Percentiles rank a stretch among this genome's conserved stretches.
Evolutionary conservation across 2,888 invertebrate genomes (phyloP).

Genomic region (Agrochola lota): DNA sequence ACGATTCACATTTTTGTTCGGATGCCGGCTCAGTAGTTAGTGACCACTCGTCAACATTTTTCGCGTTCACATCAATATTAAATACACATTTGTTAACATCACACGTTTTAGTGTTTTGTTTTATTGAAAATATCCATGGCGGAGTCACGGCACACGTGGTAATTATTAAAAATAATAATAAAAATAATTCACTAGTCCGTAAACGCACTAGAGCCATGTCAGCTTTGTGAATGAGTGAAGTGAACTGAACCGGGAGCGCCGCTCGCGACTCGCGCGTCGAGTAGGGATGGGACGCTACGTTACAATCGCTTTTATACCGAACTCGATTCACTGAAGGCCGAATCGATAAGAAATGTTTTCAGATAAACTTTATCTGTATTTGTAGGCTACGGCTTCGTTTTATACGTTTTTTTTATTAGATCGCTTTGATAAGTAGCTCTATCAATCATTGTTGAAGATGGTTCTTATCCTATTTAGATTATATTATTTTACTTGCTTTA

Average conservation of each 20-base stretch:
- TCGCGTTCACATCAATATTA: constrained; percentile 79
- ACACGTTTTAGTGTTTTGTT: constrained; percentile 78
- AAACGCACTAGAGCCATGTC: constrained; percentile 81
- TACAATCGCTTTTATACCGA: constrained; percentile 65
- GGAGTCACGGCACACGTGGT: constrained; percentile 79
- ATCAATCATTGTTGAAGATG: constrained; percentile 66
- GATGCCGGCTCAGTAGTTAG: constrained; percentile 79
- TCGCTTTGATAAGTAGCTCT: constrained; percentile 49
- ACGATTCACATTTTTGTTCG: constrained; percentile 69
- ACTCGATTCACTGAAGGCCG: constrained; percentile 59
- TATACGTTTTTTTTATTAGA: constrained; percentile 57
- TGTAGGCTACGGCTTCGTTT: constrained; percentile 55
- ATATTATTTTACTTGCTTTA: constrained; percentile 11
- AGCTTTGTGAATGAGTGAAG: constrained; percentile 65
- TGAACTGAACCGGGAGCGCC: constrained; percentile 58
- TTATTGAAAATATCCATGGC: constrained; percentile 86
- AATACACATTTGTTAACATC: constrained; percentile 79
- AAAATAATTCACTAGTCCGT: constrained; percentile 87
- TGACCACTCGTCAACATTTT: constrained; percentile 79
- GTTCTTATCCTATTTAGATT: constrained; percentile 51
- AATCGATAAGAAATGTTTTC: constrained; percentile 63
- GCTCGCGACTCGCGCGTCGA: constrained; percentile 58
- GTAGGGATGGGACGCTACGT: constrained; percentile 66
- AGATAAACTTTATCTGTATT: constrained; percentile 66
- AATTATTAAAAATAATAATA: constrained; percentile 86